A percentile compares a stretch with the other conserved stretches of the same genome.
Conservation (phyloP, 2,888 invertebrate species). For the Drosophila histrio region DNA sequence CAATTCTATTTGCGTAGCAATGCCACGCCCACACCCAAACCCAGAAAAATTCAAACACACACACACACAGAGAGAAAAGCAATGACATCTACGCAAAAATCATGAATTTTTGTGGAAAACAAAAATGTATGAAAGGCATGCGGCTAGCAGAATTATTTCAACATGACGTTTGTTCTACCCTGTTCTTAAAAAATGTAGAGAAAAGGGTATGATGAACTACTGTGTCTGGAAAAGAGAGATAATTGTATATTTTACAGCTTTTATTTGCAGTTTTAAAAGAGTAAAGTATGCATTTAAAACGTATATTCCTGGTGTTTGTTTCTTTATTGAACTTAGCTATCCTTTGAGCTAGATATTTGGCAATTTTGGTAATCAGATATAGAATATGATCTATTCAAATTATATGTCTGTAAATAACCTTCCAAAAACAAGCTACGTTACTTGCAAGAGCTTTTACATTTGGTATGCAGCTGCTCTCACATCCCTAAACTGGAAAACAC, state of each 20-base stretch:
- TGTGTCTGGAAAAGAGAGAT: not conserved
- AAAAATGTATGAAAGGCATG: constrained; percentile 51
- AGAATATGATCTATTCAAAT: too few species aligned
- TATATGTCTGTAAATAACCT: too few species aligned
- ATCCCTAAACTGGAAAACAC: too few species aligned
- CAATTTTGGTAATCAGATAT: too few species aligned
- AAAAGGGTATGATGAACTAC: not conserved
- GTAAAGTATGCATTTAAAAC: too few species aligned
- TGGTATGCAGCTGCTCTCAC: too few species aligned
- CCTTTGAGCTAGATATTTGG: too few species aligned
- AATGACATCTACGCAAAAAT: constrained; percentile 15
- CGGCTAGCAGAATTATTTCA: constrained; percentile 22
- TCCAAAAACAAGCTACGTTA: too few species aligned
- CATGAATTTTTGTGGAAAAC: constrained; percentile 34
- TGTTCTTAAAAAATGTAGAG: not conserved
- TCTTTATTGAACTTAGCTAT: too few species aligned
- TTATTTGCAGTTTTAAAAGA: not conserved
- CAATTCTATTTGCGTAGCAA: constrained; percentile 65
- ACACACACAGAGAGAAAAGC: not conserved
- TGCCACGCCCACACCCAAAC: constrained; percentile 10
- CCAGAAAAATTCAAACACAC: not conserved
- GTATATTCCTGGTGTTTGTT: too few species aligned
- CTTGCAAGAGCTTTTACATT: too few species aligned
- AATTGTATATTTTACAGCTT: not conserved
- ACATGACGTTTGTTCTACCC: constrained; percentile 28